These are phyloP conservation scores for Labrus mixtus DNA, from an alignment of 2,113 vertebrate species.

Conservation along the genomic window DNA sequence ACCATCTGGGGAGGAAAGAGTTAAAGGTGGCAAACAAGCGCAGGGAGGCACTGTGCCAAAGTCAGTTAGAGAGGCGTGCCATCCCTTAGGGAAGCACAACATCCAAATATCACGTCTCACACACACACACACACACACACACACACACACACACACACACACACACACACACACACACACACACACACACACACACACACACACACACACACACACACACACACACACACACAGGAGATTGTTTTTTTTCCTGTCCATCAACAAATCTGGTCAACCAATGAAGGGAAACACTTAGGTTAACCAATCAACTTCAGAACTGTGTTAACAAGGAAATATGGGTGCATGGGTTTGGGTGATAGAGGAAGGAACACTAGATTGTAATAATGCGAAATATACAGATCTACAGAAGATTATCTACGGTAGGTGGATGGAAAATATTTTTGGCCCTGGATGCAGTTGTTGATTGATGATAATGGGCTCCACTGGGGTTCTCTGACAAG, in stretches of 20 bases:
- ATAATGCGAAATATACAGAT: neutral
- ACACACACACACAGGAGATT: slow-evolving; percentile 53
- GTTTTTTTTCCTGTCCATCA: slow-evolving; percentile 41
- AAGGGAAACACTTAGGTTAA: slow-evolving; percentile 25
- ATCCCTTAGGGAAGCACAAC: slow-evolving; percentile 53
- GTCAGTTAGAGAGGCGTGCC: slow-evolving; percentile 71
- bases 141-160: slow-evolving; percentile 43
- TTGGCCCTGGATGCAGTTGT: neutral
- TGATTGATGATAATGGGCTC: slow-evolving; percentile 7
- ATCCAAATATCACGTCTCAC: slow-evolving; percentile 53
- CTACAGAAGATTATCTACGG: neutral
- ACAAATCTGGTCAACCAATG: slow-evolving; percentile 34
- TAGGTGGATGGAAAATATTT: neutral
- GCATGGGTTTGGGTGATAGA: neutral
- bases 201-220: slow-evolving; percentile 13
- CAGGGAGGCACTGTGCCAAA: slow-evolving; percentile 53
- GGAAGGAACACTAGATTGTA: neutral
- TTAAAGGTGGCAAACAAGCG: slow-evolving; percentile 58
- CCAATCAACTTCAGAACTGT: slow-evolving; percentile 31
- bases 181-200: slow-evolving; percentile 20
- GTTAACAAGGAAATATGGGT: slow-evolving; percentile 8
- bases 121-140: slow-evolving; percentile 19
- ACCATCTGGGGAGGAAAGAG: slow-evolving; percentile 37
- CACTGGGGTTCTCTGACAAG: slow-evolving; percentile 17
- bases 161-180: slow-evolving; percentile 19